phyloP scores from a whole-genome alignment of 2,113 vertebrate species.

The Xiphophorus maculatus region DNA sequence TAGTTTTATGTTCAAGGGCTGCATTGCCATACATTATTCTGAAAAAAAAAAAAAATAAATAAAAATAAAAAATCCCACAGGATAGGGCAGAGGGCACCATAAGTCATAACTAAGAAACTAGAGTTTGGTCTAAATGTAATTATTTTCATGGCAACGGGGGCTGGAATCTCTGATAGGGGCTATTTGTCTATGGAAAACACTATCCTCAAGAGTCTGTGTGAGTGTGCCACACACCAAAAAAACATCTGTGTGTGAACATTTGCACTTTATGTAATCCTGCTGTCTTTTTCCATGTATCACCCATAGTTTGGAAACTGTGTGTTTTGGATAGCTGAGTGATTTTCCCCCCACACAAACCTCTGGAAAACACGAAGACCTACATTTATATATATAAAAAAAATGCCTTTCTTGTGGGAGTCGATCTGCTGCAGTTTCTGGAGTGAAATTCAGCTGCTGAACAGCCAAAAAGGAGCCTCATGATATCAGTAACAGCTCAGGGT shows the following conservation, averaged over 20 bases:
- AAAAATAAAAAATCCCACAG: constrained; percentile 27
- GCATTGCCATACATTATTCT: constrained; percentile 51
- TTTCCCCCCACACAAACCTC: constrained; percentile 45
- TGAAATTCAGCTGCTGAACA: constrained; percentile 35
- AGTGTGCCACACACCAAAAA: constrained; percentile 26
- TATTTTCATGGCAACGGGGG: constrained; percentile 73
- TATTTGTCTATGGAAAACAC: constrained; percentile 66
- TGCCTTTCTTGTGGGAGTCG: constrained; percentile 32
- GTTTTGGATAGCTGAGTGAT: constrained; percentile 33
- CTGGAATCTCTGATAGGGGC: constrained; percentile 72
- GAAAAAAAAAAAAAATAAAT: neutral
- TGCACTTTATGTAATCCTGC: constrained; percentile 44
- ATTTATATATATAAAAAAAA: constrained; percentile 31
- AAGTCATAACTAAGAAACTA: constrained; percentile 49
- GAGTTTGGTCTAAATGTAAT: constrained; percentile 75
- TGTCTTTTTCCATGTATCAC: constrained; percentile 48
- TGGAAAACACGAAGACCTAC: constrained; percentile 45
- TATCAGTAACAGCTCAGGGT: constrained; percentile 52
- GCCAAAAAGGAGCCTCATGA: constrained; percentile 14
- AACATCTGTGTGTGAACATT: constrained; percentile 46
- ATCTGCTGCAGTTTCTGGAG: constrained; percentile 34
- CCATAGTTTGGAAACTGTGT: constrained; percentile 70
- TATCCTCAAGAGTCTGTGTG: constrained; percentile 36
- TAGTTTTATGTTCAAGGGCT: constrained; percentile 43
- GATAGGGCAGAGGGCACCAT: constrained; percentile 50